Evolutionary conservation across 2,113 vertebrate species (phyloP).

Genomic region (Percopsis transmontana): DNA sequence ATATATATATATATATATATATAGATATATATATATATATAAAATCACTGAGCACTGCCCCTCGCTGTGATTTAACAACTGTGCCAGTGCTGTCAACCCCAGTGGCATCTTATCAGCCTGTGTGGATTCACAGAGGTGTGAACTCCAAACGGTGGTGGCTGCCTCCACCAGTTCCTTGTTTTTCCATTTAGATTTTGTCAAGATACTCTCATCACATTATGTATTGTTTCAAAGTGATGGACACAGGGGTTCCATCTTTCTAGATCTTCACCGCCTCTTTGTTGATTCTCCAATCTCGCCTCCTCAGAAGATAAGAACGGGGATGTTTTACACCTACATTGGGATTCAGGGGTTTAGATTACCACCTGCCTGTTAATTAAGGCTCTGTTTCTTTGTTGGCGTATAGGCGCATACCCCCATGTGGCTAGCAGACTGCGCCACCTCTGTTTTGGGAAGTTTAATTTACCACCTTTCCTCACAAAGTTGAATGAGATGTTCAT

Average conservation of each 20-base stretch:
- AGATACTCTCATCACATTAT: slow-evolving; percentile 74
- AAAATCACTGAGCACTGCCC: slow-evolving; percentile 21
- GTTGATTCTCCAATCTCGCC: slow-evolving; percentile 31
- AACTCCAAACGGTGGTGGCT: slow-evolving; percentile 41
- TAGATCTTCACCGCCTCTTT: slow-evolving; percentile 32
- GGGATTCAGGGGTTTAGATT: slow-evolving; percentile 30
- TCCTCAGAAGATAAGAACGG: slow-evolving; percentile 47
- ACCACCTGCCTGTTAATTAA: slow-evolving; percentile 8
- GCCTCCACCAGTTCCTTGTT: slow-evolving; percentile 55
- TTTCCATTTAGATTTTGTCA: slow-evolving; percentile 82
- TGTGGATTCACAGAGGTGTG: slow-evolving; percentile 43
- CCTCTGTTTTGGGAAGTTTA: not conserved
- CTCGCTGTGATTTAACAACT: slow-evolving; percentile 61
- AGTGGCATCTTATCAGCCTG: slow-evolving; percentile 60
- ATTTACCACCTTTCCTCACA: slow-evolving; percentile 1
- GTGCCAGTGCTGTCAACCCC: slow-evolving; percentile 45
- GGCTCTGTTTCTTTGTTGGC: slow-evolving; percentile 12
- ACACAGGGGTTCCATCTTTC: slow-evolving; percentile 29
- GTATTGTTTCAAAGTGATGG: slow-evolving; percentile 66
- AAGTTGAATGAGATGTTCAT: not conserved
- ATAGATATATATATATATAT: too few relatives aligned
- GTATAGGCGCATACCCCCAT: not conserved
- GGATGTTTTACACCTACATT: slow-evolving; percentile 31
- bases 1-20: too few relatives aligned
- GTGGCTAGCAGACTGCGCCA: not conserved